Evolutionary conservation across 2,888 invertebrate genomes (phyloP).

Genomic region (Drepana falcataria): DNA sequence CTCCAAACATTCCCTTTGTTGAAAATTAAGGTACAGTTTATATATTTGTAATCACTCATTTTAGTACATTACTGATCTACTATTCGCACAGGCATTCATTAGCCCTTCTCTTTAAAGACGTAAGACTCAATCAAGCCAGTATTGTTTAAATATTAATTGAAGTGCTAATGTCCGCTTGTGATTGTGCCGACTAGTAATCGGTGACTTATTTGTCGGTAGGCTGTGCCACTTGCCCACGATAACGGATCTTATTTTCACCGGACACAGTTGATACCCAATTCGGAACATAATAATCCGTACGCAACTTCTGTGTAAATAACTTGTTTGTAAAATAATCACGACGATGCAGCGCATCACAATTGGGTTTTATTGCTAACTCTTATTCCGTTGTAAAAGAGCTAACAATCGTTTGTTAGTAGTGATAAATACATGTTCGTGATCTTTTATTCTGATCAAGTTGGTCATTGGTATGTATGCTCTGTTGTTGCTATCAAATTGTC

Average conservation of each 20-base stretch:
- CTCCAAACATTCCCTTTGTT: too few relatives aligned
- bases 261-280: constrained; percentile 25
- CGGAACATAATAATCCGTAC: constrained; percentile 28
- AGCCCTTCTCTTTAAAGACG: too few relatives aligned
- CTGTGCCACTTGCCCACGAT: constrained; percentile 21
- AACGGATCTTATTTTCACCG: constrained; percentile 49
- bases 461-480: not conserved
- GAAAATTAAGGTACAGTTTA: too few relatives aligned
- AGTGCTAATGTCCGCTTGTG: not conserved
- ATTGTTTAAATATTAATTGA: not conserved
- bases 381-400: not conserved
- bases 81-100: too few relatives aligned
- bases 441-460: not conserved
- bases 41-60: too few relatives aligned
- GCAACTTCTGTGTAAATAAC: constrained; percentile 27
- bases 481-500: not conserved
- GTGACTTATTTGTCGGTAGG: constrained; percentile 23
- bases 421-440: not conserved
- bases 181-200: not conserved
- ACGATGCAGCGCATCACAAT: not conserved
- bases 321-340: constrained; percentile 10
- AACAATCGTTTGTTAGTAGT: not conserved
- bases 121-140: not conserved
- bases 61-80: too few relatives aligned
- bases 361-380: not conserved